These are phyloP conservation scores for Oenanthe melanoleuca DNA, from an alignment of 2,113 vertebrate species.

Conservation along the genomic window DNA sequence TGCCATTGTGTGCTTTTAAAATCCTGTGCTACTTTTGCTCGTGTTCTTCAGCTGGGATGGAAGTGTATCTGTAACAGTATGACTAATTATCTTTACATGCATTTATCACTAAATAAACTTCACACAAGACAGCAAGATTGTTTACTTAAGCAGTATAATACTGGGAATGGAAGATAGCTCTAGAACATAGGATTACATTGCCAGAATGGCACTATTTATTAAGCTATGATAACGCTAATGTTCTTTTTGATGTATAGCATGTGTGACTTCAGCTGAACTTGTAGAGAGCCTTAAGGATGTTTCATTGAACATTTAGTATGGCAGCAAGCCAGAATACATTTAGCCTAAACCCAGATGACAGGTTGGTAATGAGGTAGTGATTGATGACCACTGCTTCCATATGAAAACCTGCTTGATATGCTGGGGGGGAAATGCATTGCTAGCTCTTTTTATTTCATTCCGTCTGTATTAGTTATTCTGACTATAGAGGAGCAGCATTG, in stretches of 20 bases:
- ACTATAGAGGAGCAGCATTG: conserved; percentile 56
- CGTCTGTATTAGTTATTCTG: conserved; percentile 74
- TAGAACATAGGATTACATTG: conserved; percentile 77
- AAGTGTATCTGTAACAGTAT: conserved; percentile 37
- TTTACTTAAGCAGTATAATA: conserved; percentile 83
- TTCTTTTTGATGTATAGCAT: conserved; percentile 84
- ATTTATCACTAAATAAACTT: conserved; percentile 85
- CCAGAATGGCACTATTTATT: conserved; percentile 83
- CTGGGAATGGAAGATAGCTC: conserved; percentile 78
- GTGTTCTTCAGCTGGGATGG: conserved; percentile 7
- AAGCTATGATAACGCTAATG: conserved; percentile 83
- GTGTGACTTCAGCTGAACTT: conserved; percentile 83
- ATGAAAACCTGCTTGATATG: conserved; percentile 86
- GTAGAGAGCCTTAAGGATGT: conserved; percentile 86
- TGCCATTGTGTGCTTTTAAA: conserved; percentile 39
- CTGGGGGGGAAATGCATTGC: conserved; percentile 78
- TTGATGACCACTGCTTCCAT: conserved; percentile 84
- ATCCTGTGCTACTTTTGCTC: conserved; percentile 16
- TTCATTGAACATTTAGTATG: conserved; percentile 86
- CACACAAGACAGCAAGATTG: conserved; percentile 79
- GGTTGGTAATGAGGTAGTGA: conserved; percentile 88
- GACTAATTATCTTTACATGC: conserved; percentile 71
- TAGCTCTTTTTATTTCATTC: conserved; percentile 77
- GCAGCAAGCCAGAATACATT: conserved; percentile 87
- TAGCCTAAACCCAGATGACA: conserved; percentile 85